These are phyloP conservation scores for Luperina nickerlii DNA, from an alignment of 2,888 invertebrate species.

Conservation along the genomic window DNA sequence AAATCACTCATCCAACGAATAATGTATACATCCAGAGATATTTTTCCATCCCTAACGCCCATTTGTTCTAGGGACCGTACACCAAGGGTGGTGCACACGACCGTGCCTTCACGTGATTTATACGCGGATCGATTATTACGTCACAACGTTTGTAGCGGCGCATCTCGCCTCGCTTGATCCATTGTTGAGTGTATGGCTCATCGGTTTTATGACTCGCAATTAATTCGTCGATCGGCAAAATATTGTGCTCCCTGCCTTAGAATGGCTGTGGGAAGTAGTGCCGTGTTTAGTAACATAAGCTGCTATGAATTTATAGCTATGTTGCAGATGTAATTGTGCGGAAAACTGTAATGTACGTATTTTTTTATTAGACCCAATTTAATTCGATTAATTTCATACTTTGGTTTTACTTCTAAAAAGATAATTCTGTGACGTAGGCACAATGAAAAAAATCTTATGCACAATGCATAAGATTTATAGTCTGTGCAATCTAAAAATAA, in stretches of 20 bases:
- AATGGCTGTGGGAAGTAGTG: conserved; percentile 62
- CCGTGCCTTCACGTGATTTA: conserved; percentile 83
- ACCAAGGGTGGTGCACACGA: conserved; percentile 78
- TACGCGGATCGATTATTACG: conserved; percentile 76
- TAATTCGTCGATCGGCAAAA: conserved; percentile 82
- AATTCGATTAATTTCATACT: not conserved
- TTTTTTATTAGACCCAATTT: not conserved
- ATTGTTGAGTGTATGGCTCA: conserved; percentile 78
- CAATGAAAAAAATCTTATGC: not conserved
- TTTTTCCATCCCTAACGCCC: conserved; percentile 43
- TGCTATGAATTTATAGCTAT: conserved; percentile 38
- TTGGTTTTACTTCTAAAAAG: not conserved
- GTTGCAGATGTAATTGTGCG: conserved; percentile 38
- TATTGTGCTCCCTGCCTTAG: conserved; percentile 76
- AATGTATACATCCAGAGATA: conserved; percentile 38
- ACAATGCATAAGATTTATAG: not conserved
- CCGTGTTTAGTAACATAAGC: conserved; percentile 44
- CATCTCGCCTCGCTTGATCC: conserved; percentile 77
- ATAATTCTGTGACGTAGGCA: not conserved
- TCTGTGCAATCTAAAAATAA: not conserved
- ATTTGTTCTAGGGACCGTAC: conserved; percentile 70
- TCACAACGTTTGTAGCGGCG: conserved; percentile 79
- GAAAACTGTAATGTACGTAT: conserved; percentile 15
- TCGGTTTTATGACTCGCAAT: conserved; percentile 85
- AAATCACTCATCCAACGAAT: not conserved